Evolutionary conservation across 1,140 invertebrate genomes (phyloP).

Genomic region (Drosophila malerkotliana): DNA sequence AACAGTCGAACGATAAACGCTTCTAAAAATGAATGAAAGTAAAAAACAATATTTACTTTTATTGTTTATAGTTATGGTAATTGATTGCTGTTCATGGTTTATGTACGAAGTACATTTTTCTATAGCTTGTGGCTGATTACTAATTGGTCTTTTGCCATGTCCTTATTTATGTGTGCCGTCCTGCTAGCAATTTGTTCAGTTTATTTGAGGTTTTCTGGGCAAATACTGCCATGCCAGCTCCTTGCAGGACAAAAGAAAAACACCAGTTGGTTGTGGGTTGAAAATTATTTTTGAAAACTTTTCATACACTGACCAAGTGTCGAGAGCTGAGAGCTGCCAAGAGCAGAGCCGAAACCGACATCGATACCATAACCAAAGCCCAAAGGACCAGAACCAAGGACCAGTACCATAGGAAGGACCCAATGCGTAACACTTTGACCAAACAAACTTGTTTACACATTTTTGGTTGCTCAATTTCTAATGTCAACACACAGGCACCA

Average conservation of each 20-base stretch:
- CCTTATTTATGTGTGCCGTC: conserved; percentile 56
- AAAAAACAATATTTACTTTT: neutral
- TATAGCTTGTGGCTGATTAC: conserved; percentile 23
- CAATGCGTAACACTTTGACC: conserved; percentile 62
- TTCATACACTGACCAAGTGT: conserved; percentile 37
- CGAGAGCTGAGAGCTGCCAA: conserved; percentile 55
- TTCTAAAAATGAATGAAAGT: neutral
- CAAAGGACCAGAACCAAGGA: conserved; percentile 8
- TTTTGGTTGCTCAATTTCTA: conserved; percentile 81
- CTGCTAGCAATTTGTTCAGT: conserved; percentile 58
- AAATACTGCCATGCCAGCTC: conserved; percentile 34
- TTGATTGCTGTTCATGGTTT: conserved; percentile 28
- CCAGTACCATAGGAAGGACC: neutral
- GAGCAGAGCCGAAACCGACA: conserved; percentile 51
- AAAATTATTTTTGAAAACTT: conserved; percentile 58
- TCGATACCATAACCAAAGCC: conserved; percentile 26
- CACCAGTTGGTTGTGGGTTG: conserved; percentile 32
- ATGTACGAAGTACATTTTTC: neutral
- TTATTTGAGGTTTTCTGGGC: conserved; percentile 56
- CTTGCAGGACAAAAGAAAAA: conserved; percentile 29
- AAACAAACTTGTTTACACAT: conserved; percentile 81
- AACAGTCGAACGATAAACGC: neutral
- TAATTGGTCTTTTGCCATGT: conserved; percentile 51
- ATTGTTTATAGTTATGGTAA: conserved; percentile 15
- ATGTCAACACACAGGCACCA: conserved; percentile 74